Conservation (phyloP, 2,888 invertebrate genomes). For the Napeogenes inachia region DNA sequence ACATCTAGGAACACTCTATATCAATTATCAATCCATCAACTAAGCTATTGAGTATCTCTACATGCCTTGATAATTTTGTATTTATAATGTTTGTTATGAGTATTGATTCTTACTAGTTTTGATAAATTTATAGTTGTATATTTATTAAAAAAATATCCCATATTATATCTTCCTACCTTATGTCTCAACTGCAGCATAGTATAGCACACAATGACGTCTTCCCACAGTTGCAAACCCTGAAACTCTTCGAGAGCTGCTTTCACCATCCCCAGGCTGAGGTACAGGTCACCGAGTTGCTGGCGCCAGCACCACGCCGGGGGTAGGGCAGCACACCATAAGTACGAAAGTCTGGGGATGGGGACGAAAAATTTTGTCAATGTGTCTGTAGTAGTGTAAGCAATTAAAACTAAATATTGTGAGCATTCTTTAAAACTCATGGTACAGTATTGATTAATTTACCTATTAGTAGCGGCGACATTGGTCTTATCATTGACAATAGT, state of each 20-base stretch:
- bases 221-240: constrained; percentile 88
- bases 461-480: constrained; percentile 44
- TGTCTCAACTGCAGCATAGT: constrained; percentile 88
- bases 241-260: constrained; percentile 91
- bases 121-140: too few relatives aligned
- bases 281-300: constrained; percentile 85
- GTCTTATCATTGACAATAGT: constrained; percentile 80
- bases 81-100: too few relatives aligned
- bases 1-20: too few relatives aligned
- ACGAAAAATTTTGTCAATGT: not conserved
- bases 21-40: too few relatives aligned
- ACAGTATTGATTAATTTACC: constrained; percentile 39
- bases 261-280: constrained; percentile 87
- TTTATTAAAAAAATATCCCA: too few relatives aligned
- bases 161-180: constrained; percentile 72
- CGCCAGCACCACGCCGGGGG: constrained; percentile 87
- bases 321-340: constrained; percentile 84
- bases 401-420: not conserved
- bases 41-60: too few relatives aligned
- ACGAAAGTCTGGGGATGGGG: constrained; percentile 68
- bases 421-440: not conserved
- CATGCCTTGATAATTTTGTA: too few relatives aligned
- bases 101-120: too few relatives aligned
- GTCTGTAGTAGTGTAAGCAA: too few relatives aligned
- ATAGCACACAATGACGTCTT: constrained; percentile 95